Evolutionary conservation across 2,113 vertebrate species (phyloP), one percentile per base, ranked within the genome.

Genomic region (Sterna hirundo): DNA sequence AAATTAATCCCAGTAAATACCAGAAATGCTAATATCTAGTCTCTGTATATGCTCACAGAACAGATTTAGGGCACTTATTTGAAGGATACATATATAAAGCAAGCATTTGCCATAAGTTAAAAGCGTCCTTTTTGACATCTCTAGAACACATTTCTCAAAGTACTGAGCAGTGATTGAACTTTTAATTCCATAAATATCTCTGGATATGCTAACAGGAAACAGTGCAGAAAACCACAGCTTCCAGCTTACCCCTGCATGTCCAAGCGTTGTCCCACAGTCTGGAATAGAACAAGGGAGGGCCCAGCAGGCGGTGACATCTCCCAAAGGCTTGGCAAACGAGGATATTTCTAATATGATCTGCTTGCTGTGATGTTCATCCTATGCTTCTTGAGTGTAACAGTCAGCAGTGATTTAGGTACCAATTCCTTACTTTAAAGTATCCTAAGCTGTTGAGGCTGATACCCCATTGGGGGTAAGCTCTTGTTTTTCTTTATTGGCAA

Each of bases 41-140:
- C 68, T 75, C 51, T 55, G 47, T 78, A n/a, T 64, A 29, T 16
- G 55, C 79, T 92, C 77, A 60, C 52, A 76, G 76, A 90, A 75
- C 80, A 92, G 68, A 93, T 91, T 96, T 71, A 86, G 88, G 86
- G 52, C 76, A 72, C 30, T 80, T 68, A 47, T 44, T 93, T 93
- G 90, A 88, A 81, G 57, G 40, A 81, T 57, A 80, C 77, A 54
- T 72, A 36, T 75, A 44, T 52, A 76, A 71, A 95, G 15, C 5
- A 1, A 92, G 13, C 29, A 46, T 61, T 95, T 95, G 72, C 76
- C 57, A 6, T 76, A 27, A 86, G 46, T 88, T 86, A 47, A 74
- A 83, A 95, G 49, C 0, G 0, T 74, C 52, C 79, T 61, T 88
- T 86, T 69, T 82, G 71, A 90, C 47, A 70, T 78, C 64, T 88